Evolutionary conservation across 2,797 vertebrate genomes (phyloP), one percentile per base, ranked within the genome.

Genomic region (Oreochromis grahami): DNA sequence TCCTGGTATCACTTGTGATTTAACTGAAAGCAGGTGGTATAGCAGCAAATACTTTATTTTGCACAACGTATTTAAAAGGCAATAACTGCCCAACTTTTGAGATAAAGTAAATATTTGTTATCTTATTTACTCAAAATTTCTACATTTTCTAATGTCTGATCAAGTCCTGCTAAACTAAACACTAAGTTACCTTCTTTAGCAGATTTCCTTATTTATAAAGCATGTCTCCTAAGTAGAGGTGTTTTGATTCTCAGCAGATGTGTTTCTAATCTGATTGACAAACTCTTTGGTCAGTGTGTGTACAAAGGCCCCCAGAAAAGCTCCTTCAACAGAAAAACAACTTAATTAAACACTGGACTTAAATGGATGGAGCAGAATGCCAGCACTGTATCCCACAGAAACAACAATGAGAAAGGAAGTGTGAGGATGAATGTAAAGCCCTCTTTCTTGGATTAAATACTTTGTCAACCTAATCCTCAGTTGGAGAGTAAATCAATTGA

Each of bases 241-340:
- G 76, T 52, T 77, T 78, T 41, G 55, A 51, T 65, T 58, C 85
- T 58, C 85, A 77, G 68, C 87, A 87, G 87, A 85, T 86, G 85
- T 80, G 88, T 84, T 87, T 86, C 87, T 89, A 90, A 93, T 92
- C 86, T 86, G 81, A 92, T 89, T 78, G 84, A n/a, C n/a, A n/a
- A n/a, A n/a, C n/a, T n/a, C n/a, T n/a, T n/a, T n/a, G n/a, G n/a
- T n/a, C n/a, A n/a, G n/a, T n/a, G n/a, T n/a, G n/a, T n/a, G n/a
- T n/a, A n/a, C 86, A 77, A 87, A 84, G 86, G 68, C 82, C 79
- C 74, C 38, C n/a, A 83, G 87, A 76, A 90, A 90, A 86, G 84
- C 84, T 86, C 52, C 80, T 43, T 78, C 0, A 87, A 92, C 83
- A 88, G 83, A 86, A 82, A 90, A 92, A 92, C 87, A 80, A 92